phyloP scores from a whole-genome alignment of 2,113 vertebrate species.

The Cryptomyrus ogoouensis region DNA sequence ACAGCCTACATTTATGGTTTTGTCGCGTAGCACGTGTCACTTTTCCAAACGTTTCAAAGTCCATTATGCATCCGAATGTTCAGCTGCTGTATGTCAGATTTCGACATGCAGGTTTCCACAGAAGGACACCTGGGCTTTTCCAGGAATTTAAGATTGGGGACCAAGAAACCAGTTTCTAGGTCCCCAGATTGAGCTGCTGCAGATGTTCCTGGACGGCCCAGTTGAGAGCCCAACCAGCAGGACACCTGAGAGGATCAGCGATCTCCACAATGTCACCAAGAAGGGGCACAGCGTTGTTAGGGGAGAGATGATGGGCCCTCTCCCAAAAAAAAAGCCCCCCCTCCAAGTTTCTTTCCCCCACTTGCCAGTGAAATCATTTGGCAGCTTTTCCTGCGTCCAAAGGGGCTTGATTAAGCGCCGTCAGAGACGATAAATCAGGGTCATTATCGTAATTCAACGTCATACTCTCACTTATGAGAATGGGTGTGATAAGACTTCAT shows the following conservation, averaged over 20 bases:
- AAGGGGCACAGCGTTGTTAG: constrained; percentile 94
- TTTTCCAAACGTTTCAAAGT: background rate
- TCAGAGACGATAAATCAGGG: constrained; percentile 3
- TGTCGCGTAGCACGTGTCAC: background rate
- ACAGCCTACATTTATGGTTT: background rate
- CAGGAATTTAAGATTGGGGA: background rate
- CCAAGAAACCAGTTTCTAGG: background rate
- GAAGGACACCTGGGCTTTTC: background rate
- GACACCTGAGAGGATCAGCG: constrained; percentile 91
- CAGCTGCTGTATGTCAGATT: background rate
- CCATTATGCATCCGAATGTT: background rate
- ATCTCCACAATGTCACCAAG: constrained; percentile 87
- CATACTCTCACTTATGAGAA: constrained; percentile 11
- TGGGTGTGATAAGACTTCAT: constrained; percentile 12
- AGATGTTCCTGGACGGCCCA: constrained; percentile 80
- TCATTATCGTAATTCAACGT: constrained; percentile 14
- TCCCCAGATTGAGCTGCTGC: background rate
- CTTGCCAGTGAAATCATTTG: constrained; percentile 11
- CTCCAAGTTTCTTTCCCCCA: background rate
- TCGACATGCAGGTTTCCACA: background rate
- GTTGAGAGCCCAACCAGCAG: constrained; percentile 83
- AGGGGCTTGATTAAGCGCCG: background rate
- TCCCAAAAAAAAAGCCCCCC: constrained; percentile 76
- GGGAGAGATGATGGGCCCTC: constrained; percentile 89
- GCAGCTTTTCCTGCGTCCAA: background rate